These are phyloP conservation scores for Diabrotica virgifera DNA, from an alignment of 1,140 invertebrate species.

Conservation along the genomic window DNA sequence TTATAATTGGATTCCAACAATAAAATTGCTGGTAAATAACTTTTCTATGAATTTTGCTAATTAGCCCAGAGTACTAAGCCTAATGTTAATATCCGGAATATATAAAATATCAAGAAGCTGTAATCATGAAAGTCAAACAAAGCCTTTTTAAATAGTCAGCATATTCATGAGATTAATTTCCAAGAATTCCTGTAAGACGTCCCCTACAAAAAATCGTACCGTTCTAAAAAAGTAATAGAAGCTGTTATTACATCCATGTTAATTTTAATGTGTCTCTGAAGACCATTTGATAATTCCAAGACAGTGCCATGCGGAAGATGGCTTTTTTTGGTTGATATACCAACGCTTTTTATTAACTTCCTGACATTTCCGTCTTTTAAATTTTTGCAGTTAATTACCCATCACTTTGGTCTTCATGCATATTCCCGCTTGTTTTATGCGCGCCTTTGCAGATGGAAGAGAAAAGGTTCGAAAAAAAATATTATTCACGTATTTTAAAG, in stretches of 20 bases:
- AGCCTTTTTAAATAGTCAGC: background rate
- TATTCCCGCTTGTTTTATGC: slow-evolving; percentile 5
- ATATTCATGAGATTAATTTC: background rate
- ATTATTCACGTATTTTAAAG: no score
- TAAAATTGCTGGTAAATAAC: no score
- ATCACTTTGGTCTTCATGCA: slow-evolving; percentile 41
- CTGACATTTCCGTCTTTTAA: slow-evolving; percentile 52
- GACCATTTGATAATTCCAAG: slow-evolving; percentile 31
- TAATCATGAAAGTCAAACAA: background rate
- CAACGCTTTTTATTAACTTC: slow-evolving; percentile 54
- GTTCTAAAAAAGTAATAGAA: background rate
- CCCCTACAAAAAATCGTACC: background rate
- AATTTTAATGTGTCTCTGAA: slow-evolving; percentile 33
- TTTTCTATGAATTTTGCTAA: no score
- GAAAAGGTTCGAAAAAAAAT: no score
- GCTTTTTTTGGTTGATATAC: slow-evolving; percentile 43
- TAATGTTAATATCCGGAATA: no score
- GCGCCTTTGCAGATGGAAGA: no score
- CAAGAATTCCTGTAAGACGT: background rate
- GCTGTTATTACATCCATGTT: slow-evolving; percentile 14
- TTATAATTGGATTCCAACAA: no score
- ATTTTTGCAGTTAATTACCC: slow-evolving; percentile 49
- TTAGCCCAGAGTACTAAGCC: no score
- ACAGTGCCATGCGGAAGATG: slow-evolving; percentile 31
- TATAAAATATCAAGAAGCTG: no score